Evolutionary conservation across 2,113 vertebrate species (phyloP), one percentile per base, ranked within the genome.

Genomic region (Daboia siamensis): DNA sequence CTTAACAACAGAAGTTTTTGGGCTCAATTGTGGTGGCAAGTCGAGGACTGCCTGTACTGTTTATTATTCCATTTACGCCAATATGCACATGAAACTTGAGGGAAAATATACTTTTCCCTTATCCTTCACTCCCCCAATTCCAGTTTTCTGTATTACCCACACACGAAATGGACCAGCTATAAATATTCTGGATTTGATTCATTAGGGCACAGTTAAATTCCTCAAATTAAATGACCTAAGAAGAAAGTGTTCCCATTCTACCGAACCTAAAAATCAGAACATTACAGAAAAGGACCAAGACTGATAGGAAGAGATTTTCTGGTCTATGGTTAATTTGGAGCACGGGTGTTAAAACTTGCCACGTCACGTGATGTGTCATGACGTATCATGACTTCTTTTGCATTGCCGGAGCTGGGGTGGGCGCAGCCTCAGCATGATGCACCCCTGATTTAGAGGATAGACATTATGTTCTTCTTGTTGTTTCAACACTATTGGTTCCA

Each of bases 271-370:
- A 4, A 84, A 4, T 90, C 92, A 94, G 56, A 90, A 29, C 96
- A 95, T 93, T 97, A 97, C 97, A 96, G 95, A 96, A 97, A 98
- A 95, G 95, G 93, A 96, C 93, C 51, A 93, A 94, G 44, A 29
- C 56, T 95, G 91, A 96, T 96, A 93, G 51, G 93, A 93, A 94
- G 92, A 93, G 96, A 93, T 5, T 95, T 90, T 94, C 93, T 91
- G 85, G 90, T 94, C 90, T 94, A 95, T 94, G 94, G 88, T 44
- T 23, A 95, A 8, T 93, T 48, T 48, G 48, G 48, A 48, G 48
- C 48, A 48, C 6, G 48, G 48, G 48, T 48, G 48, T 96, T 59
- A 46, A 46, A 48, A 48, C 48, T 7, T 1, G 48, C 48, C 5
- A 6, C 5, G 5, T 7, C 48, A 48, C 5, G 5, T 48, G 48